These are phyloP conservation scores for Exephanes ischioxanthus DNA, from an alignment of 2,888 invertebrate genomes.

Conservation along the genomic window DNA sequence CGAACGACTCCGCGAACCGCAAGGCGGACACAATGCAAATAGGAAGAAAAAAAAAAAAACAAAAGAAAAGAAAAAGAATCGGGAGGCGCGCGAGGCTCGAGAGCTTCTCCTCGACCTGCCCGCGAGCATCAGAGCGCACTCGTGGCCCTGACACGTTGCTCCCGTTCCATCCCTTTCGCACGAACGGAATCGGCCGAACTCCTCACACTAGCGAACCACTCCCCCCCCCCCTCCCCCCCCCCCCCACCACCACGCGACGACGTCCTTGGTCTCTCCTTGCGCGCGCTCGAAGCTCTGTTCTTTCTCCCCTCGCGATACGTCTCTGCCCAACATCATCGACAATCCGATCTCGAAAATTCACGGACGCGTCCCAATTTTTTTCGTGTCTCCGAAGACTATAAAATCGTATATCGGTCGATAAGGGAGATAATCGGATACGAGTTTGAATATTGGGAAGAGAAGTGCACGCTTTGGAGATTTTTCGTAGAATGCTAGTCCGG, in stretches of 20 bases:
- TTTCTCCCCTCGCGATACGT: not conserved
- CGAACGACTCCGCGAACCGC: slow-evolving; percentile 46
- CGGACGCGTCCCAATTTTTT: not conserved
- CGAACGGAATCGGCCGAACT: slow-evolving; percentile 73
- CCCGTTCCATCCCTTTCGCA: slow-evolving; percentile 73
- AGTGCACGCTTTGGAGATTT: too few relatives aligned
- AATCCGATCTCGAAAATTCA: slow-evolving; percentile 4
- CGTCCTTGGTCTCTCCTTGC: slow-evolving; percentile 16
- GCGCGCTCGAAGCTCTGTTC: not conserved
- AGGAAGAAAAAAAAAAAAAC: slow-evolving; percentile 39
- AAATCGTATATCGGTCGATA: too few relatives aligned
- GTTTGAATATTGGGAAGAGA: too few relatives aligned
- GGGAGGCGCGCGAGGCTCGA: slow-evolving; percentile 58
- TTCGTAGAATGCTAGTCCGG: too few relatives aligned
- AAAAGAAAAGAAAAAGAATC: slow-evolving; percentile 43
- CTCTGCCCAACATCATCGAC: not conserved
- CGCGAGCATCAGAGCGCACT: slow-evolving; percentile 71
- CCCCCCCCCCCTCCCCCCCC: not conserved
- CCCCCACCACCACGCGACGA: not conserved
- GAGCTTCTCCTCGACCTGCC: slow-evolving; percentile 71
- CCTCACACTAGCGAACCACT: slow-evolving; percentile 19
- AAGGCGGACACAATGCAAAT: slow-evolving; percentile 35
- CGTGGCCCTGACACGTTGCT: slow-evolving; percentile 80
- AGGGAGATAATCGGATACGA: too few relatives aligned
- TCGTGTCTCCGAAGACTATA: not conserved